Base-by-base conservation (phyloP, 92 coral and sea anemone species). In the Heteractis magnifica region DNA sequence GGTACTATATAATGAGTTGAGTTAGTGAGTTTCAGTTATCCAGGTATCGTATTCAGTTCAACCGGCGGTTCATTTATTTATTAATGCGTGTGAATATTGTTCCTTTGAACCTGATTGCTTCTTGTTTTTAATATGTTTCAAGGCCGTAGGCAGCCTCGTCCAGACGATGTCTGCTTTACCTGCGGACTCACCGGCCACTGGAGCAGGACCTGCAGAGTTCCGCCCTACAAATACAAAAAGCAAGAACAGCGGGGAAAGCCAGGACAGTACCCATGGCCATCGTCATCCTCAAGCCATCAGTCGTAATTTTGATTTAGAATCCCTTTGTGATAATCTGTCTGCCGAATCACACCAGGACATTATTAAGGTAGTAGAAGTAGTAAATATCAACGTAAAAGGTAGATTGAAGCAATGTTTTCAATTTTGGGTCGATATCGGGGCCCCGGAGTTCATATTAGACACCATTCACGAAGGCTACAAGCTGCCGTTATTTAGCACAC, bases 171-270 rank as follows among this genome's bases (percentile, higher is more conserved):
- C 52, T 76, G 56, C 20, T 76, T 76, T 18, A 8, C 79, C 79
- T 76, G 79, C 21, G 79, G 79, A 23, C 21, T 8, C 56, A 76
- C 79, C 4, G 56, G 79, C 18, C 79, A 76, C 79, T 76, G 79
- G 79, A 76, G 79, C 79, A 76, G 21, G 11, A 76, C 79, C 19
- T 76, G 79, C 79, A 50, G 79, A 76, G 79, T 76, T 11, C 79
- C 79, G 5, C 56, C 62, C 11, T 76, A 76, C 79, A 76, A 76
- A 41, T 18, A 76, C 56, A 76, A 76, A 53, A 52, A 15, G 19
- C 41, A 2, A 56, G 49, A 52, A 10, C 49, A 49, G 48, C 59
- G 68, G 26, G 49, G 68, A 18, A 77, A 77, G 68, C 81, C 81
- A 49, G 81, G 81, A 51, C 64, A 12, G 49, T 56, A 21, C 81